Conservation (phyloP, 2,113 vertebrate genomes). For the Chaetodon trifascialis region DNA sequence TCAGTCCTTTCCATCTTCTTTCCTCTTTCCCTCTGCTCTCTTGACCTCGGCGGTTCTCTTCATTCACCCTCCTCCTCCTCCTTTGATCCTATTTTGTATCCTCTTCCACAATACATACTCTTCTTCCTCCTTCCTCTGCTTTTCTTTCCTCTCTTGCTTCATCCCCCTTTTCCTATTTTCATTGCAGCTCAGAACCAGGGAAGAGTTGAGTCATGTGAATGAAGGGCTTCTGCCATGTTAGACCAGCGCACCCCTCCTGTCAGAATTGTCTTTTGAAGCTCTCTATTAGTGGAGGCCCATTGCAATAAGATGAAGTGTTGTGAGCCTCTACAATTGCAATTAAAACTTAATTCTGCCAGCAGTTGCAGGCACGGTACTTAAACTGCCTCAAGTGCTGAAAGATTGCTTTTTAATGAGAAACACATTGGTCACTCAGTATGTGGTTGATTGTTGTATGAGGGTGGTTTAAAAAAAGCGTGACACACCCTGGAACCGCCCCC, state of each 20-base stretch:
- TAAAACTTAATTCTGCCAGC: slow-evolving; percentile 43
- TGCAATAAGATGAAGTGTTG: slow-evolving; percentile 30
- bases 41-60: slow-evolving; percentile 42
- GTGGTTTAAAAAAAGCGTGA: slow-evolving; percentile 29
- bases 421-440: slow-evolving; percentile 64
- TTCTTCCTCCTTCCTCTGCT: slow-evolving; percentile 27
- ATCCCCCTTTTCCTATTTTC: not conserved
- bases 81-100: slow-evolving; percentile 8
- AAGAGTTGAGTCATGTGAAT: slow-evolving; percentile 57
- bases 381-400: slow-evolving; percentile 40
- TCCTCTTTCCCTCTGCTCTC: slow-evolving; percentile 23
- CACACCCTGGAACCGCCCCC: not conserved
- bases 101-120: not conserved
- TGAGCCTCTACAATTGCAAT: slow-evolving; percentile 36
- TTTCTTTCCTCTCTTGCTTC: slow-evolving; percentile 33
- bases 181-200: slow-evolving; percentile 22
- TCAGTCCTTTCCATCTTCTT: slow-evolving; percentile 29
- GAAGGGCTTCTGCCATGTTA: slow-evolving; percentile 27
- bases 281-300: slow-evolving; percentile 23
- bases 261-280: slow-evolving; percentile 44
- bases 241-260: slow-evolving; percentile 49
- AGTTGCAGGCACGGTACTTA: slow-evolving; percentile 37
- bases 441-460: slow-evolving; percentile 56
- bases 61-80: slow-evolving; percentile 14
- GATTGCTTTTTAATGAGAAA: slow-evolving; percentile 71